phyloP scores from a whole-genome alignment of 2,888 invertebrate genomes.

The Macrosoma leucophasiata region DNA sequence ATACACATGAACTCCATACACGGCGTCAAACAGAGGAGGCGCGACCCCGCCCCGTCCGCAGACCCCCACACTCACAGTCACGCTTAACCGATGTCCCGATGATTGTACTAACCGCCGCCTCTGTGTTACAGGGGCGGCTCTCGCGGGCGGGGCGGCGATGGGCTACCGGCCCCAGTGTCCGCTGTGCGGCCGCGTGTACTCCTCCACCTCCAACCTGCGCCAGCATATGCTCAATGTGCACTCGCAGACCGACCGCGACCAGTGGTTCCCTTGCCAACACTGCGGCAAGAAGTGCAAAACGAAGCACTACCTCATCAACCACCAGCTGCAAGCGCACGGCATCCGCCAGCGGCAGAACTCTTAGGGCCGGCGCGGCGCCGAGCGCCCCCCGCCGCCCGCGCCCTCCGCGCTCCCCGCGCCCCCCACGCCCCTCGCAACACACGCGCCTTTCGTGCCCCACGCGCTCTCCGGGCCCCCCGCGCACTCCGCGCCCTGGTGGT shows the following conservation, averaged over 20 bases:
- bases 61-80: conserved; percentile 56
- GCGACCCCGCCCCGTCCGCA: conserved; percentile 54
- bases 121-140: conserved; percentile 81
- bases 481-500: conserved; percentile 23
- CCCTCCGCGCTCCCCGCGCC: conserved; percentile 28
- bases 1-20: conserved; percentile 81
- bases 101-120: conserved; percentile 73
- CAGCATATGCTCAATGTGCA: conserved; percentile 87
- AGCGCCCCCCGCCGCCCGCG: conserved; percentile 38
- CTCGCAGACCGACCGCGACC: conserved; percentile 80
- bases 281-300: conserved; percentile 86
- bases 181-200: conserved; percentile 83
- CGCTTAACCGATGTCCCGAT: conserved; percentile 50
- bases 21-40: conserved; percentile 78
- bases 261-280: conserved; percentile 83
- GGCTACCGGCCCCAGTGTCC: conserved; percentile 80
- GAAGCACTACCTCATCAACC: conserved; percentile 85
- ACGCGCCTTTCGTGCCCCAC: conserved; percentile 20
- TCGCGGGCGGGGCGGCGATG: conserved; percentile 71
- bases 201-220: conserved; percentile 83
- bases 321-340: conserved; percentile 84
- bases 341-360: conserved; percentile 80
- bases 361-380: conserved; percentile 62
- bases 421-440: conserved; percentile 18
- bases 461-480: conserved; percentile 19